phyloP scores from a whole-genome alignment of 64 coral and sea anemone genomes.

The Acropora yongei region DNA sequence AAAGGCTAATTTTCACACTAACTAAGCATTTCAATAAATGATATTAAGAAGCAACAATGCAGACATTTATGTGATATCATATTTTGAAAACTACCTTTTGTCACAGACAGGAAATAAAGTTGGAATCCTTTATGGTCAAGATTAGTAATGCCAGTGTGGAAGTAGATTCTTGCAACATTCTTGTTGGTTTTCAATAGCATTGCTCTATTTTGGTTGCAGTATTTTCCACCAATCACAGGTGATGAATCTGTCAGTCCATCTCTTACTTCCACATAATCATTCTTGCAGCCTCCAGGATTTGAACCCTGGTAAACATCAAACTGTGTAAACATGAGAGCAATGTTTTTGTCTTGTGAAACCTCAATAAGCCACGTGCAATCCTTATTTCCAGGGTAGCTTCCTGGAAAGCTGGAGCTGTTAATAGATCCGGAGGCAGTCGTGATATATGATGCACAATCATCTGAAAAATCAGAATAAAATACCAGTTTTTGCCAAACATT shows the following conservation, averaged over 20 bases:
- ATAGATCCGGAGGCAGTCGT: conserved; percentile 55
- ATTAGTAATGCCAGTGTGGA: conserved; percentile 38
- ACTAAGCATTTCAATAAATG: too few species aligned
- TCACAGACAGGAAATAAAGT: conserved; percentile 30
- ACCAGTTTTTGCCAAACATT: too few species aligned
- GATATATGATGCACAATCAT: conserved; percentile 46
- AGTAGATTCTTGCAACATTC: conserved; percentile 43
- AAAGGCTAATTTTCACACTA: too few species aligned
- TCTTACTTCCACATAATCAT: conserved; percentile 50
- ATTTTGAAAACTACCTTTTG: conserved; percentile 13
- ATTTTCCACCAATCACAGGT: conserved; percentile 18
- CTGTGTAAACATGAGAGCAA: conserved; percentile 59
- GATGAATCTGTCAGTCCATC: conserved; percentile 58
- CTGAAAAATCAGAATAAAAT: conserved; percentile 52
- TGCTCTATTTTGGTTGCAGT: conserved; percentile 47
- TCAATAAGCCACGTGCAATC: conserved; percentile 84
- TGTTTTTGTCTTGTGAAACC: conserved; percentile 25
- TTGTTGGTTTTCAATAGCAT: conserved; percentile 4
- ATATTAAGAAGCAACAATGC: too few species aligned
- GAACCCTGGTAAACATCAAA: conserved; percentile 66
- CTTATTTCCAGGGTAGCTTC: conserved; percentile 41
- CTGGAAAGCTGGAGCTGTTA: conserved; percentile 65
- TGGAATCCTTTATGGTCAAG: conserved; percentile 51
- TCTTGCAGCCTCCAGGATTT: not conserved
- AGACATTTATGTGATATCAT: too few species aligned